Evolutionary conservation across 2,113 vertebrate genomes (phyloP).

Genomic region (pig (Sus scrofa)): DNA sequence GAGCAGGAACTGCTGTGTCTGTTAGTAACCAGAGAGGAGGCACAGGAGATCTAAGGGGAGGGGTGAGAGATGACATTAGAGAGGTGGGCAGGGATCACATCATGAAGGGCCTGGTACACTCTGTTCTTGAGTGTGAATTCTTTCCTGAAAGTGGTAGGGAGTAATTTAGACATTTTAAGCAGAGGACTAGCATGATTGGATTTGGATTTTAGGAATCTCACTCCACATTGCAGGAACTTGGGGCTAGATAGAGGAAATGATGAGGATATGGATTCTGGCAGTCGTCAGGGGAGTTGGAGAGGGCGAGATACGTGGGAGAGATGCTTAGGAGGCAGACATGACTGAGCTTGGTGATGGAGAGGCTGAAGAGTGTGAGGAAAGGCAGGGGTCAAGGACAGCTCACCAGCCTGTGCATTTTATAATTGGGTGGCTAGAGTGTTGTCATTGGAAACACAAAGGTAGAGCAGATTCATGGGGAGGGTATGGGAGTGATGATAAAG

Average conservation of each 20-base stretch:
- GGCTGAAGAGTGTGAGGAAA: neutral
- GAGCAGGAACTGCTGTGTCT: neutral
- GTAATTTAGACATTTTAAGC: conserved; percentile 18
- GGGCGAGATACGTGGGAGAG: neutral
- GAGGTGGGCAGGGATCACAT: neutral
- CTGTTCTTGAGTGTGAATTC: neutral
- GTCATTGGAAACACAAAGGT: neutral
- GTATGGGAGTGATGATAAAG: neutral
- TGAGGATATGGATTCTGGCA: neutral
- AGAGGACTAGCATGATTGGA: neutral
- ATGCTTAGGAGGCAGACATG: neutral
- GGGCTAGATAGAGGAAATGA: neutral
- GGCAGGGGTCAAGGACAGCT: neutral
- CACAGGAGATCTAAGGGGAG: neutral
- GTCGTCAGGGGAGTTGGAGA: neutral
- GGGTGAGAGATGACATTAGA: neutral
- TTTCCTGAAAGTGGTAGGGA: neutral
- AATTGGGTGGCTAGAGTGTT: neutral
- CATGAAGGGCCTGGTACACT: neutral
- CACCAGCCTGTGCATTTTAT: neutral
- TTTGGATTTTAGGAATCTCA: conserved; percentile 26
- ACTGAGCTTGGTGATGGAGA: neutral
- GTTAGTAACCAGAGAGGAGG: neutral
- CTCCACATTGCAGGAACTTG: neutral
- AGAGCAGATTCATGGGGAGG: neutral